These are phyloP conservation scores for Drosophila conformis DNA, from an alignment of 2,888 invertebrate genomes.

Conservation along the genomic window DNA sequence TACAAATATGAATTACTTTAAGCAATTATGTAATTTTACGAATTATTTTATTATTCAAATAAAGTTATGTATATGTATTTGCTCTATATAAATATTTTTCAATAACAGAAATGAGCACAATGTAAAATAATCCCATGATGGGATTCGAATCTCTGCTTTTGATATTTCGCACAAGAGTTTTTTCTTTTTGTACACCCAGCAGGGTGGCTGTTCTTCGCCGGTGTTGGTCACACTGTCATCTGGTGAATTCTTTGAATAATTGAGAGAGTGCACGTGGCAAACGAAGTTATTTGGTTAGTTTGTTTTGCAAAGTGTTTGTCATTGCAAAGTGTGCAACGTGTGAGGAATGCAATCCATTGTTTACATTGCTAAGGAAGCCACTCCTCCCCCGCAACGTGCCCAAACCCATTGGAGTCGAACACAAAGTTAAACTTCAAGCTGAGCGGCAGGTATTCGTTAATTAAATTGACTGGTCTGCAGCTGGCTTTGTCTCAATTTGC, in stretches of 20 bases:
- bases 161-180: background rate
- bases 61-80: too few species aligned
- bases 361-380: slow-evolving; percentile 29
- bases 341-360: slow-evolving; percentile 43
- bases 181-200: background rate
- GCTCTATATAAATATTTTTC: background rate
- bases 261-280: slow-evolving; percentile 12
- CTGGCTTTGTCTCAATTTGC: slow-evolving; percentile 71
- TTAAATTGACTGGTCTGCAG: slow-evolving; percentile 42
- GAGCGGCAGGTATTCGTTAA: slow-evolving; percentile 30
- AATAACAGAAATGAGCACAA: background rate
- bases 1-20: too few species aligned
- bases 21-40: too few species aligned
- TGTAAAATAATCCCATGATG: background rate
- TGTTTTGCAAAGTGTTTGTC: slow-evolving; percentile 30
- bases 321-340: slow-evolving; percentile 22
- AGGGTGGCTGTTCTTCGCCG: background rate
- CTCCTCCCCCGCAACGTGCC: background rate
- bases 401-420: background rate
- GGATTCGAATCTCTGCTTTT: background rate
- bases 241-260: slow-evolving; percentile 17
- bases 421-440: slow-evolving; percentile 36
- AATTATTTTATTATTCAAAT: background rate
- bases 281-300: slow-evolving; percentile 21
- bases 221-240: slow-evolving; percentile 5